Conservation (phyloP, 2,797 vertebrate genomes). For the Lepus oiostolus region DNA sequence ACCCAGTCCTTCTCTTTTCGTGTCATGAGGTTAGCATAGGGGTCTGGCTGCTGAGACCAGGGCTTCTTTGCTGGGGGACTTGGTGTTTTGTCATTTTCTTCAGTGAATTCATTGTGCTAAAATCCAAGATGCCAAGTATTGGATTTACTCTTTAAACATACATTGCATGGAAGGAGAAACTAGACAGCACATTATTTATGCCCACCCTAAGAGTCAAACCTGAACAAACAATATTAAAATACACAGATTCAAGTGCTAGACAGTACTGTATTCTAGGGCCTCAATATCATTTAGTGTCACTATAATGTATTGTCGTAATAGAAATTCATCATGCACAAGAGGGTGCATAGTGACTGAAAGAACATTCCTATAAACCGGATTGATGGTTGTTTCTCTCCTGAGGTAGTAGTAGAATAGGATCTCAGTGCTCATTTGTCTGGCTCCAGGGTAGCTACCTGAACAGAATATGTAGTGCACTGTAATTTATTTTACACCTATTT, state of each 20-base stretch:
- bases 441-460: background rate
- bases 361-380: background rate
- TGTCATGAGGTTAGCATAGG: conserved; percentile 94
- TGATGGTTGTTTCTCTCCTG: background rate
- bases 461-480: background rate
- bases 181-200: background rate
- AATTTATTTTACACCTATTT: conserved; percentile 44
- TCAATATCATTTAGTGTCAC: background rate
- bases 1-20: conserved; percentile 98
- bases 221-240: background rate
- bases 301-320: background rate
- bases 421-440: background rate
- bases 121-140: background rate
- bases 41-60: conserved; percentile 89
- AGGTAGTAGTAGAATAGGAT: background rate
- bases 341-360: background rate
- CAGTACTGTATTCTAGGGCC: background rate
- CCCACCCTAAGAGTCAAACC: background rate
- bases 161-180: background rate
- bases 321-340: background rate
- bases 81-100: conserved; percentile 8
- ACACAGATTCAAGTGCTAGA: background rate
- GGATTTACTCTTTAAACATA: background rate
- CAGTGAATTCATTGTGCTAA: background rate
- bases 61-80: conserved; percentile 88